phyloP scores from a whole-genome alignment of 2,113 vertebrate species.

The Petaurus breviceps region DNA sequence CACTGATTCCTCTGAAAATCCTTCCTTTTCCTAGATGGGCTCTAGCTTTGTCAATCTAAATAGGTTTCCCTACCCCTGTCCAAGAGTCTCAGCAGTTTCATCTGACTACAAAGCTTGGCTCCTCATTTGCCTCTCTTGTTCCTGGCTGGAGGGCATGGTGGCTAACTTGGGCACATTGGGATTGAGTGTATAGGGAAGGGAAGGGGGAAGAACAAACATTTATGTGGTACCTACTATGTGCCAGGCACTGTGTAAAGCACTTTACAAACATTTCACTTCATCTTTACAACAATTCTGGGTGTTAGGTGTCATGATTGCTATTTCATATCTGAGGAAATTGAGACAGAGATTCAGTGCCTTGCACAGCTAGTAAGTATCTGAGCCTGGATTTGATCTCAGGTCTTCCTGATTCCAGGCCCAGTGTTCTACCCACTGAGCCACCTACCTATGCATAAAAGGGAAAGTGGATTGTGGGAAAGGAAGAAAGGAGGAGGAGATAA shows the following conservation, averaged over 20 bases:
- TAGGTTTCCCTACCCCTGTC: too few relatives aligned
- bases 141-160: not conserved
- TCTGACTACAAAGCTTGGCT: not conserved
- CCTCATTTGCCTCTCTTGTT: not conserved
- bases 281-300: not conserved
- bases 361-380: not conserved
- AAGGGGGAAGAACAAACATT: not conserved
- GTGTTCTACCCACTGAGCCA: not conserved
- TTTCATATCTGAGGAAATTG: not conserved
- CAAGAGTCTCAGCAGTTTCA: not conserved
- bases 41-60: not conserved
- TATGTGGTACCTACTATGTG: too few relatives aligned
- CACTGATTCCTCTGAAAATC: not conserved
- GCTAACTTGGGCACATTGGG: not conserved
- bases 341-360: not conserved
- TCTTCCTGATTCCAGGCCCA: not conserved
- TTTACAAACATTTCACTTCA: not conserved
- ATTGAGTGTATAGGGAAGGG: not conserved
- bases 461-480: not conserved
- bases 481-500: not conserved
- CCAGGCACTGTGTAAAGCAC: not conserved
- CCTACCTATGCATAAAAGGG: not conserved
- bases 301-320: not conserved
- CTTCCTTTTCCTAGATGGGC: not conserved
- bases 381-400: not conserved